Evolutionary conservation across 2,113 vertebrate species (phyloP).

Genomic region (Plectropomus leopardus): DNA sequence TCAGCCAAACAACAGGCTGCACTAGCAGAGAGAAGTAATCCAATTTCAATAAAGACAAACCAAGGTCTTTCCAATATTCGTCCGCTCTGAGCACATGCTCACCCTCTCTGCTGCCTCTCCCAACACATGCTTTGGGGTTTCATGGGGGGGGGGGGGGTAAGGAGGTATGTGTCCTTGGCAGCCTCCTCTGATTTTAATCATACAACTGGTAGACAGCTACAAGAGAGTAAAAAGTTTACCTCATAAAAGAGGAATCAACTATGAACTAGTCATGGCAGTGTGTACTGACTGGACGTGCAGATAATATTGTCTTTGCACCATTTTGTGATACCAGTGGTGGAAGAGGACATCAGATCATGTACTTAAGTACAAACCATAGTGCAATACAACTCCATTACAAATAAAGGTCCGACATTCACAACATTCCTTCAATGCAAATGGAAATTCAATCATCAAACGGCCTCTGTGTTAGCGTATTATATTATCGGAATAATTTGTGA

Average conservation of each 20-base stretch:
- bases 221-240: neutral
- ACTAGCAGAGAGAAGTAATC: slow-evolving; percentile 78
- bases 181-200: neutral
- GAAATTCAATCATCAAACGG: too few relatives aligned
- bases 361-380: neutral
- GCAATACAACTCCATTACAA: neutral
- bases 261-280: neutral
- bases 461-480: too few relatives aligned
- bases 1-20: slow-evolving; percentile 77
- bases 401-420: neutral
- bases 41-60: slow-evolving; percentile 82
- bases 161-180: slow-evolving; percentile 65
- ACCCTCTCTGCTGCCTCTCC: slow-evolving; percentile 17
- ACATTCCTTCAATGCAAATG: too few relatives aligned
- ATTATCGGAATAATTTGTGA: too few relatives aligned
- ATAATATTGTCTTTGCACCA: neutral
- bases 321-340: neutral
- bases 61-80: slow-evolving; percentile 85
- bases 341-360: neutral
- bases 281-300: neutral
- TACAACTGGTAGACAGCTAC: neutral
- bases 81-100: slow-evolving; percentile 47
- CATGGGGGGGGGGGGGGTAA: slow-evolving; percentile 23
- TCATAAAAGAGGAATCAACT: too few relatives aligned
- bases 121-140: slow-evolving; percentile 50